phyloP scores from a whole-genome alignment of 2,113 vertebrate species.

The Ageneiosus marmoratus region DNA sequence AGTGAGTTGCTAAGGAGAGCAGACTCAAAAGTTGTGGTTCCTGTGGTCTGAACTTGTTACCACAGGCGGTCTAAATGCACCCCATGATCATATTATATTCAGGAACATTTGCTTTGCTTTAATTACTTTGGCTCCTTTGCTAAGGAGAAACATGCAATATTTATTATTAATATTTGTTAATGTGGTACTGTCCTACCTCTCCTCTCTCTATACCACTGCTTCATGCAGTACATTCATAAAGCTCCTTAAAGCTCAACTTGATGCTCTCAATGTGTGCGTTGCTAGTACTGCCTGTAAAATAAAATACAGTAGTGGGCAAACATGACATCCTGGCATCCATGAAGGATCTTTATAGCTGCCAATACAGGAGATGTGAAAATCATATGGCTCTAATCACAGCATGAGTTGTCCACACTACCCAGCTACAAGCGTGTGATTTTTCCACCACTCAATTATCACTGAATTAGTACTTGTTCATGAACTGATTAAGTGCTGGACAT shows the following conservation, averaged over 20 bases:
- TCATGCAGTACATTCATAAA: not conserved
- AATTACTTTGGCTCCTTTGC: conserved; percentile 1
- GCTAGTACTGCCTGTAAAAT: not conserved
- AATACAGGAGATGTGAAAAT: conserved; percentile 34
- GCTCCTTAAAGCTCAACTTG: not conserved
- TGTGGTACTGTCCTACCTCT: not conserved
- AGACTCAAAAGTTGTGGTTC: not conserved
- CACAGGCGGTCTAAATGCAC: not conserved
- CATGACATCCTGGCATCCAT: conserved; percentile 6
- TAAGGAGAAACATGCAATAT: not conserved
- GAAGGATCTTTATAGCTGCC: conserved; percentile 15
- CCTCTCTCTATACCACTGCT: not conserved
- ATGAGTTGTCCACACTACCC: conserved; percentile 23
- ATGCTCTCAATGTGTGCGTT: not conserved
- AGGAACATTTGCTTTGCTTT: not conserved
- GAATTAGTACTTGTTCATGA: conserved; percentile 21
- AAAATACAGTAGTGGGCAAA: conserved; percentile 22
- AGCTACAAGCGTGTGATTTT: conserved; percentile 35
- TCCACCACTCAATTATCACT: conserved; percentile 24
- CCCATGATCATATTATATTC: not conserved
- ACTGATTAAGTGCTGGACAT: conserved; percentile 13
- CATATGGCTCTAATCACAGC: conserved; percentile 21
- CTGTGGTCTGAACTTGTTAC: conserved; percentile 10
- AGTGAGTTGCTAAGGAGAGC: not conserved
- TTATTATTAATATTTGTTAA: not conserved